phyloP scores from a whole-genome alignment of 2,888 invertebrate species.

The Bombylius discolor region DNA sequence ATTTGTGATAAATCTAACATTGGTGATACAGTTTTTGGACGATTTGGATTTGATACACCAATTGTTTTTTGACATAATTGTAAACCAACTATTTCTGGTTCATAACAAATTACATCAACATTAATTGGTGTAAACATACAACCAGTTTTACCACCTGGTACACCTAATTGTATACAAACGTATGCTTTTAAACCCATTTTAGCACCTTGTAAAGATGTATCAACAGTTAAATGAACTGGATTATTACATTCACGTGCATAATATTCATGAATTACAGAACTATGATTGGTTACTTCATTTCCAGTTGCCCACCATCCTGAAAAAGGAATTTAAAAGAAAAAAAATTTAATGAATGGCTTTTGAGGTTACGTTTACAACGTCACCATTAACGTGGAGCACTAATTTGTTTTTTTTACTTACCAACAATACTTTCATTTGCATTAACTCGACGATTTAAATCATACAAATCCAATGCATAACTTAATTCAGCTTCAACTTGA shows the following conservation, averaged over 20 bases:
- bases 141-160: conserved; percentile 84
- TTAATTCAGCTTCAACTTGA: conserved; percentile 94
- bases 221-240: conserved; percentile 91
- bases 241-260: conserved; percentile 88
- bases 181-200: conserved; percentile 92
- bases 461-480: conserved; percentile 90
- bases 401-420: conserved; percentile 25
- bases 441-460: conserved; percentile 90
- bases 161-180: conserved; percentile 83
- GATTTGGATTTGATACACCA: conserved; percentile 39
- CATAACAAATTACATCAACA: conserved; percentile 77
- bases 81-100: conserved; percentile 75
- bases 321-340: conserved; percentile 1
- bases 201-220: conserved; percentile 75
- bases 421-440: conserved; percentile 85
- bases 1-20: conserved; percentile 67
- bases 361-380: conserved; percentile 17
- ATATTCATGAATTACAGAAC: conserved; percentile 94
- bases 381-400: not conserved
- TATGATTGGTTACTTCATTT: conserved; percentile 92
- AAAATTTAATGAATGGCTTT: not conserved
- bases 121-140: conserved; percentile 95
- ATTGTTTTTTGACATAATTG: conserved; percentile 77
- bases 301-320: conserved; percentile 96
- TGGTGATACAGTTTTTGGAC: conserved; percentile 52